Evolutionary conservation across 1,140 invertebrate species (phyloP).

Genomic region (Fopius arisanus): DNA sequence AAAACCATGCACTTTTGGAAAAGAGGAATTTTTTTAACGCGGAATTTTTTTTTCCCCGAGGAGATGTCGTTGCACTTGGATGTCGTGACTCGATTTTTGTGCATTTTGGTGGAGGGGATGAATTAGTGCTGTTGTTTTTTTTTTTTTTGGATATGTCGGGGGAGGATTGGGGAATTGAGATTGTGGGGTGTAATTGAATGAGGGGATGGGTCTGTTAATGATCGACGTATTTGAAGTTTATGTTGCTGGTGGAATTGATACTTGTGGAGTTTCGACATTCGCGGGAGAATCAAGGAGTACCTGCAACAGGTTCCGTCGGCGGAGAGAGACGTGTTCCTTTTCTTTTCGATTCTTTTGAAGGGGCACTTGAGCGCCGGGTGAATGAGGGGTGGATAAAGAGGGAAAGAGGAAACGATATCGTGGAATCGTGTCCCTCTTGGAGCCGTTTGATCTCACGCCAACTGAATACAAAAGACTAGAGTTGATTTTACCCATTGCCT

Average conservation of each 20-base stretch:
- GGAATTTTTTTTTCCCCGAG: background rate
- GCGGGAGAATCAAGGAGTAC: background rate
- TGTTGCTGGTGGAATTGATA: background rate
- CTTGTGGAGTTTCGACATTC: conserved; percentile 10
- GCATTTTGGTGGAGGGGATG: background rate
- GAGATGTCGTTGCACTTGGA: background rate
- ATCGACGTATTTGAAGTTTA: background rate
- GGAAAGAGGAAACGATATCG: background rate
- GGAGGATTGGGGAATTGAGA: background rate
- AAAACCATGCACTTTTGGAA: conserved; percentile 4
- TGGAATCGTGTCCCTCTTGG: background rate
- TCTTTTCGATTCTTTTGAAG: background rate
- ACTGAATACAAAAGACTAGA: background rate
- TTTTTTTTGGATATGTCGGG: too few relatives aligned
- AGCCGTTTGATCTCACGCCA: background rate
- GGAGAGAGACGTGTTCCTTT: background rate
- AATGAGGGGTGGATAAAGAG: background rate
- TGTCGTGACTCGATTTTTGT: background rate
- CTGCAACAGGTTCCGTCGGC: conserved; percentile 35
- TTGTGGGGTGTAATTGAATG: too few relatives aligned
- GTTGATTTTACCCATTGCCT: background rate
- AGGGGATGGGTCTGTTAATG: too few relatives aligned
- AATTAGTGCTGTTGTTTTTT: background rate
- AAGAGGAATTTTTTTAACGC: background rate
- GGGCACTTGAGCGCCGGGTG: background rate